These are phyloP conservation scores for Globodera ellingtonae DNA, from an alignment of 1,140 invertebrate genomes.

Conservation along the genomic window DNA sequence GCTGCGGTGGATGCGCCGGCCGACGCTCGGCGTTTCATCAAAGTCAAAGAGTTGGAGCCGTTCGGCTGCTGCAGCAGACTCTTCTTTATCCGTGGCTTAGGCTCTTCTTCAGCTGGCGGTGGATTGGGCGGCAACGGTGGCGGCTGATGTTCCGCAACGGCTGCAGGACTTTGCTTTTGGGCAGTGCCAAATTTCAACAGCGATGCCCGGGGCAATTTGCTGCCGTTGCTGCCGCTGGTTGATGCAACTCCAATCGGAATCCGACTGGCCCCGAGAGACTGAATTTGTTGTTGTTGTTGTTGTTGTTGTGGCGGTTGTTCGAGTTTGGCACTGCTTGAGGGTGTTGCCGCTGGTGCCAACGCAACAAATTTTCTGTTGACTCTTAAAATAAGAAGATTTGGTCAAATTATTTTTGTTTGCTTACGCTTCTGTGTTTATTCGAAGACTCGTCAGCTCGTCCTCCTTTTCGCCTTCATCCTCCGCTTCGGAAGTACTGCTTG, in stretches of 20 bases:
- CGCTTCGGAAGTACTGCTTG: not conserved
- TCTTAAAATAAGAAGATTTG: not conserved
- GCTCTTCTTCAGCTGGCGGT: not conserved
- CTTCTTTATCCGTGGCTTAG: not conserved
- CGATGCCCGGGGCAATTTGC: slow-evolving; percentile 4
- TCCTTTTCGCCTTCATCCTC: not conserved
- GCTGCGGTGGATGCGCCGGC: no score
- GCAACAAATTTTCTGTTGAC: not conserved
- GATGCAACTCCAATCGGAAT: slow-evolving; percentile 7
- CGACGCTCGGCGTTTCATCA: not conserved
- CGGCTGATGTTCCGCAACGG: not conserved
- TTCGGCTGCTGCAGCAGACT: not conserved
- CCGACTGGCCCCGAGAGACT: not conserved
- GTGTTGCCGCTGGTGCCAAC: not conserved
- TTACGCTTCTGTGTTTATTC: not conserved
- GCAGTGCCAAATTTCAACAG: not conserved
- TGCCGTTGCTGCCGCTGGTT: not conserved
- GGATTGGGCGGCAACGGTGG: not conserved
- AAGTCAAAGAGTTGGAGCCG: not conserved
- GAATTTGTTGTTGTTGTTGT: not conserved
- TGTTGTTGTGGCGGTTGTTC: not conserved
- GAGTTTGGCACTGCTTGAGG: not conserved
- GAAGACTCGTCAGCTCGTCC: not conserved
- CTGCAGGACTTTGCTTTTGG: not conserved
- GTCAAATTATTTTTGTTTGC: not conserved